Evolutionary conservation across 2,113 vertebrate genomes (phyloP), one percentile per base, ranked within the genome.

Genomic region (Malurus elegans): DNA sequence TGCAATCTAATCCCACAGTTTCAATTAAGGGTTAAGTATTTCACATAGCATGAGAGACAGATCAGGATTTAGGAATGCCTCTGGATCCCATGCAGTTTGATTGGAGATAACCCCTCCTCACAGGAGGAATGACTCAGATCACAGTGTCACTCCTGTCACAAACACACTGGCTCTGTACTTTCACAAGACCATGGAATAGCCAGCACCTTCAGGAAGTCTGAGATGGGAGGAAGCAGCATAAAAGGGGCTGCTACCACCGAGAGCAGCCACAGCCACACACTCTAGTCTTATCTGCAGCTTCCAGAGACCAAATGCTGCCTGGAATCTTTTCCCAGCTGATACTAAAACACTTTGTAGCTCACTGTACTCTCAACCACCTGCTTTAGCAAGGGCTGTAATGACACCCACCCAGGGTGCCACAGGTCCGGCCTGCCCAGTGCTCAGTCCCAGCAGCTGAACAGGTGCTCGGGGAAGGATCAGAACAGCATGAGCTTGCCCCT

Each of bases 1-100:
- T 3, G 1, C 58, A 76, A 65, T 44, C 34, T 47, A 40, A 58
- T 23, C 10, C 34, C 9, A 17, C 2, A 24, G 28, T 67, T 81
- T 67, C 83, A 76, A 15, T 12, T 44, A 91, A 93, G 86, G 48
- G 80, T 91, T 93, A 93, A 88, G 14, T 48, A 34, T 60, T 92
- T 62, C 61, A 71, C 48, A 67, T 21, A 65, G 76, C 50, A 82
- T 15, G 20, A 90, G 24, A 79, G 45, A 45, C 1, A 38, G 51
- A 93, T 6, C 62, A 78, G 67, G 44, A 66, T 1, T 50, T 0
- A 61, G 36, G 73, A 91, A 92, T 50, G 69, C 28, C 40, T 89
- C 66, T 79, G 74, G n/a, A 42, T 69, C 78, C 57, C 16, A 3
- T 12, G 69, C 9, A 57, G 57, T 69, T 20, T 61, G 61, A 81